A percentile compares a stretch with the other conserved stretches of the same genome.
Conservation (phyloP, 2,888 invertebrate species). For the Drosophila hamatofila region DNA sequence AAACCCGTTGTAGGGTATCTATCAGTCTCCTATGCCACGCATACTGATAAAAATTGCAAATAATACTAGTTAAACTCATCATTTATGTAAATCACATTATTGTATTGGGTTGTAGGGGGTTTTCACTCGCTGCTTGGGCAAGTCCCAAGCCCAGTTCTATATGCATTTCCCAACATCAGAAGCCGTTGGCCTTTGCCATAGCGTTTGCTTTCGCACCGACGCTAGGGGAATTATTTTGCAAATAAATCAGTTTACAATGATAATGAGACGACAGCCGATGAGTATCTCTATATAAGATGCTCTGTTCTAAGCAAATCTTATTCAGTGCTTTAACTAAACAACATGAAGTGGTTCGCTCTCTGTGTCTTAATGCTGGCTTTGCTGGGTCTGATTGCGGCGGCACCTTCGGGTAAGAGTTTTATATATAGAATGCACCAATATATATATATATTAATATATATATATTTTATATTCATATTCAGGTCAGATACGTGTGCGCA, state of each 20-base stretch:
- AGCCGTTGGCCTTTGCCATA: slow-evolving; percentile 10
- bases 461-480: not conserved
- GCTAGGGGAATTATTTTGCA: slow-evolving; percentile 13
- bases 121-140: slow-evolving; percentile 24
- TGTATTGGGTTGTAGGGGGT: not conserved
- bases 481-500: slow-evolving; percentile 38
- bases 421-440: not conserved
- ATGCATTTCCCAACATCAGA: not conserved
- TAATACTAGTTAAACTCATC: not conserved
- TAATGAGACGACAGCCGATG: not conserved
- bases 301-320: not conserved
- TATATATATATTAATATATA: not conserved
- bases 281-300: slow-evolving; percentile 29
- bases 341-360: slow-evolving; percentile 46
- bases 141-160: slow-evolving; percentile 25
- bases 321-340: slow-evolving; percentile 17
- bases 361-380: slow-evolving; percentile 33
- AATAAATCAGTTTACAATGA: not conserved
- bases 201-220: slow-evolving; percentile 1
- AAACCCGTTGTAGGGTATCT: not conserved
- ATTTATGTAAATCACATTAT: not conserved
- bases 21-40: not conserved
- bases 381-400: slow-evolving; percentile 28
- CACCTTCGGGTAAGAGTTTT: slow-evolving; percentile 35
- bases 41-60: not conserved